phyloP scores from a whole-genome alignment of 2,797 vertebrate species.

The Coluber constrictor region DNA sequence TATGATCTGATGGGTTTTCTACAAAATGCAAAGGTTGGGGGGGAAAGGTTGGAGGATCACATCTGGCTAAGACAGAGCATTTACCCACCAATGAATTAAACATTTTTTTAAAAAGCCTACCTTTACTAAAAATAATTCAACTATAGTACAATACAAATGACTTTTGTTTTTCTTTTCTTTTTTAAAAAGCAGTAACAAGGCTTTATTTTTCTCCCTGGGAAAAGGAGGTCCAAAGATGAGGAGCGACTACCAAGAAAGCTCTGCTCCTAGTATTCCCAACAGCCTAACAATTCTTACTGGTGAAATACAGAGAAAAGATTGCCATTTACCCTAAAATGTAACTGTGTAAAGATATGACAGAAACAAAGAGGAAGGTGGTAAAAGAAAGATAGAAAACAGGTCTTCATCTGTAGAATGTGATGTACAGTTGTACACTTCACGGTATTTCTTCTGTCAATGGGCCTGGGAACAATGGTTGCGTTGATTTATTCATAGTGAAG shows the following conservation, averaged over 20 bases:
- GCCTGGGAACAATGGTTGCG: not conserved
- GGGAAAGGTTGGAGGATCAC: not conserved
- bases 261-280: not conserved
- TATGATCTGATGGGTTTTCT: not conserved
- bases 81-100: not conserved
- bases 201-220: not conserved
- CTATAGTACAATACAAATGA: not conserved
- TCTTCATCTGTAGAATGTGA: not conserved
- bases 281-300: not conserved
- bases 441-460: not conserved
- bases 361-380: not conserved
- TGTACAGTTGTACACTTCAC: not conserved
- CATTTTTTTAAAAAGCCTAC: not conserved
- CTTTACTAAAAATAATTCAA: not conserved
- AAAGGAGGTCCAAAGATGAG: not conserved
- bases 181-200: not conserved
- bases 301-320: not conserved
- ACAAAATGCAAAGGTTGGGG: not conserved
- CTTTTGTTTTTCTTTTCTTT: not conserved
- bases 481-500: not conserved
- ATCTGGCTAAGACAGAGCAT: not conserved
- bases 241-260: not conserved
- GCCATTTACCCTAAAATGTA: not conserved
- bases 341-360: not conserved
- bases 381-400: not conserved